Conservation (phyloP, 2,797 vertebrate genomes). For the Cheirogaleus major region DNA sequence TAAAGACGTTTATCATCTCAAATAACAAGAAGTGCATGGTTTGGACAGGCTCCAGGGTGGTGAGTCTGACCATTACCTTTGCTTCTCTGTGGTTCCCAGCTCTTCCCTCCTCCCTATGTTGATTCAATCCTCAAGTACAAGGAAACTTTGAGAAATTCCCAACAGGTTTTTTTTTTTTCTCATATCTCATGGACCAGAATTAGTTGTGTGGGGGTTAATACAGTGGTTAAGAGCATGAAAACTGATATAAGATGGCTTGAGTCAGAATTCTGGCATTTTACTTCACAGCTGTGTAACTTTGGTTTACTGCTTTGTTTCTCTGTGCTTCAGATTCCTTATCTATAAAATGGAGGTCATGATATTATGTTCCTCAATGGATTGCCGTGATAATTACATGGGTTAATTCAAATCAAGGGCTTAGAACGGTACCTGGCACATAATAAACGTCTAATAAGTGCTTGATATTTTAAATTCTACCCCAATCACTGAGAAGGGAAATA, state of each 20-base stretch:
- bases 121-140: neutral
- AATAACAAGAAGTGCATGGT: neutral
- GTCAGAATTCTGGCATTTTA: neutral
- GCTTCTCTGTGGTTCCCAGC: neutral
- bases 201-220: neutral
- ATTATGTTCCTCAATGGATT: neutral
- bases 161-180: neutral
- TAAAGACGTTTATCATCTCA: neutral
- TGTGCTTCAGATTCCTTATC: neutral
- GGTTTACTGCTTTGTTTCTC: neutral
- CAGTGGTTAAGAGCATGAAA: neutral
- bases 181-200: neutral
- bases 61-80: neutral
- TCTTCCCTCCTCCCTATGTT: neutral
- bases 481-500: neutral
- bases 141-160: neutral
- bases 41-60: neutral
- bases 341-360: neutral
- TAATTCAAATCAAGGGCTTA: neutral
- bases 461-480: constrained; percentile 15
- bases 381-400: neutral
- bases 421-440: neutral
- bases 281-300: neutral
- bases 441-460: neutral
- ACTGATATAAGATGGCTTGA: neutral